Base-by-base conservation (phyloP, 2,797 vertebrate species). In the Borostomias antarcticus region DNA sequence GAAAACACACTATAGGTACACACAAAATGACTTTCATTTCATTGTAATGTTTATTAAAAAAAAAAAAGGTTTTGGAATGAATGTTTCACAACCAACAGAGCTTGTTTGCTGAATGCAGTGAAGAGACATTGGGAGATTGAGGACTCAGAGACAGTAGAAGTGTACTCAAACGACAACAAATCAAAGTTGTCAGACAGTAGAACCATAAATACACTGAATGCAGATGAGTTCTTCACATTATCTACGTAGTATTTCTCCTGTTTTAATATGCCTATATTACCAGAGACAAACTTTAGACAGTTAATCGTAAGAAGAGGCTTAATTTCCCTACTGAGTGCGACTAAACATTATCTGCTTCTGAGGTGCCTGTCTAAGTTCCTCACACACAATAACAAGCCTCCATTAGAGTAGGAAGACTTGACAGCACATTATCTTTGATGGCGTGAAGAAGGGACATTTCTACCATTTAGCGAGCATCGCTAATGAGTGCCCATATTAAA, bases 181-280 rank as follows among this genome's bases (percentile, higher is more conserved):
- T 63, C 77, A 68, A 85, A 78, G 76, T 69, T 76, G 62, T 80
- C 43, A 74, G 82, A 83, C 68, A 75, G 72, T 37, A 78, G 59
- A 64, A 78, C 79, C 66, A 74, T 65, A 59, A 69, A 69, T 76
- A 79, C 72, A 80, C 53, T 66, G 77, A 68, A 82, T 80, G 80
- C 63, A 83, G 85, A 89, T 79, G 69, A 77, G 76, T 66, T 85
- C 89, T 96, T 96, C 94, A 96, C 94, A 96, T 94, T 95, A 77
- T 87, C 75, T 90, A 85, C 68, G 81, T 80, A 77, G 72, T 81
- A 62, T 89, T 87, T 84, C 69, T 73, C 79, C 75, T 83, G 87
- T 71, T 84, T 45, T 45, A 89, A 86, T 70, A 72, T 80, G 79
- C 74, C 84, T 85, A 82, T 25, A 78, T 53, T 47, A 72, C 63